These are phyloP conservation scores for Phyllotreta striolata DNA, from an alignment of 2,888 invertebrate genomes.

Conservation along the genomic window DNA sequence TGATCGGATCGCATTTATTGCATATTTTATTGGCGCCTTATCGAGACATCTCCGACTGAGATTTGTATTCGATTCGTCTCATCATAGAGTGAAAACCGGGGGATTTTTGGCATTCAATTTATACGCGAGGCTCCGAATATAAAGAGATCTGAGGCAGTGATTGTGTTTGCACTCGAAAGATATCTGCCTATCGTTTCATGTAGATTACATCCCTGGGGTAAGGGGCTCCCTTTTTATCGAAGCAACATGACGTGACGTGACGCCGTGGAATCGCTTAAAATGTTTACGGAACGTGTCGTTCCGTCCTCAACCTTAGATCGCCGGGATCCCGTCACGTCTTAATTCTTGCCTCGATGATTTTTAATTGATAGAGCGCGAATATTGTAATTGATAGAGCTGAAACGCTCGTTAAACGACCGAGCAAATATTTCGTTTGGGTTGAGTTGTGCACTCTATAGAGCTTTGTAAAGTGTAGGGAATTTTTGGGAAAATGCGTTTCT, in stretches of 20 bases:
- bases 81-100: conserved; percentile 21
- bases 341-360: no score
- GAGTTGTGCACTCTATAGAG: no score
- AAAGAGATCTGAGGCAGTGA: conserved; percentile 40
- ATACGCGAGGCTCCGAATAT: conserved; percentile 25
- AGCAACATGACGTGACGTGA: conserved; percentile 11
- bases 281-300: conserved; percentile 17
- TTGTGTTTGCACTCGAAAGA: conserved; percentile 58
- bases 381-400: no score
- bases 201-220: conserved; percentile 42
- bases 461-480: no score
- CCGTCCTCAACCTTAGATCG: background rate
- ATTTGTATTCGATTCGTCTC: conserved; percentile 26
- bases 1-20: no score
- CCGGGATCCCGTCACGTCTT: no score
- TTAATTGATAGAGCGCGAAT: no score
- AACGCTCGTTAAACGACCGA: no score
- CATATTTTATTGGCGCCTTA: background rate
- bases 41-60: conserved; percentile 12
- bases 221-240: conserved; percentile 8
- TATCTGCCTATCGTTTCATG: conserved; percentile 56
- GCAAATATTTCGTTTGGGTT: no score
- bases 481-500: no score
- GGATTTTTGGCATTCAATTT: conserved; percentile 29
- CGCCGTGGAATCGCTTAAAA: conserved; percentile 11